Evolutionary conservation across 1,140 invertebrate genomes (phyloP).

Genomic region (Lasioglossum albipes): DNA sequence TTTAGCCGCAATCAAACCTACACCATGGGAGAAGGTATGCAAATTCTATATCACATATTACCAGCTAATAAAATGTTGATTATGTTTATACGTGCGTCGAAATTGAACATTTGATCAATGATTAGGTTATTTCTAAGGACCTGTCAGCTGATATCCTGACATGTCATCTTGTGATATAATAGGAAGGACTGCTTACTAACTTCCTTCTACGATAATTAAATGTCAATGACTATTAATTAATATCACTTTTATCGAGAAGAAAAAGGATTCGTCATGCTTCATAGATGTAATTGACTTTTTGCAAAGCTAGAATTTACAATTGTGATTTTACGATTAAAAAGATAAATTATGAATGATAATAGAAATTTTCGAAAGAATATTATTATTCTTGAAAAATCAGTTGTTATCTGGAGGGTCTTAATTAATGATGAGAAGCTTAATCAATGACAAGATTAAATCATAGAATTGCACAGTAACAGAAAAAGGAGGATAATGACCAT

Average conservation of each 20-base stretch:
- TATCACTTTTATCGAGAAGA: neutral
- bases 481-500: no score
- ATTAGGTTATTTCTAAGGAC: slow-evolving; percentile 42
- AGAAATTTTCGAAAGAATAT: no score
- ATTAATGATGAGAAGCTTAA: no score
- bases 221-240: slow-evolving; percentile 17
- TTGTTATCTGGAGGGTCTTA: neutral
- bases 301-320: neutral
- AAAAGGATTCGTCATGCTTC: neutral
- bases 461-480: no score
- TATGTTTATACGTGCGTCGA: neutral
- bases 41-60: neutral
- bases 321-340: neutral
- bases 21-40: slow-evolving; percentile 93
- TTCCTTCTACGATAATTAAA: slow-evolving; percentile 3
- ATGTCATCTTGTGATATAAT: slow-evolving; percentile 56
- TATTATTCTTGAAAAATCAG: neutral
- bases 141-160: slow-evolving; percentile 52
- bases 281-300: neutral
- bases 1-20: slow-evolving; percentile 89
- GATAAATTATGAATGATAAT: no score
- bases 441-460: no score
- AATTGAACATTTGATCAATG: slow-evolving; percentile 9
- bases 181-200: slow-evolving; percentile 18
- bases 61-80: neutral